Base-by-base conservation (phyloP, 2,113 vertebrate species). In the Cyprinodon brontotheroides region DNA sequence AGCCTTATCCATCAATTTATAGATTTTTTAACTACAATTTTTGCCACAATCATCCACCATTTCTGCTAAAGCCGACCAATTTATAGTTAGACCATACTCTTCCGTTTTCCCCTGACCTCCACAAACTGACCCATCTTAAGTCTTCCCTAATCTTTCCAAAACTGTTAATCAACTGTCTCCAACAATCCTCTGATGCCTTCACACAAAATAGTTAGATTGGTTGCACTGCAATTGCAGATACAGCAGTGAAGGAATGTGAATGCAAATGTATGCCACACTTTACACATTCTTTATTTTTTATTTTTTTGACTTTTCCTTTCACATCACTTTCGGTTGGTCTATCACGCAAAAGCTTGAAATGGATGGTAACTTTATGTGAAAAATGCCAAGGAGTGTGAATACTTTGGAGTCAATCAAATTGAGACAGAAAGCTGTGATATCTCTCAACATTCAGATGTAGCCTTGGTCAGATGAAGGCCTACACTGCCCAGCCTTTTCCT, bases 401-500 rank as follows among this genome's bases (percentile, higher is more conserved):
- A 57, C 17, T 57, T 57, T 5, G 7, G 41, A 7, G 14, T 15
- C 2, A 1, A 53, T 53, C 7, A 50, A 4, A 13, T 3, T 36
- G 60, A 36, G 11, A 61, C 22, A 61, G 22, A 61, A 61, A 37
- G 36, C 17, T 61, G 12, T 2, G 1, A 37, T 61, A 15, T 62
- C 15, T 15, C 14, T 77, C 39, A 75, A 39, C 69, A 14, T 80
- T 74, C 62, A 82, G 22, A 70, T 43, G 69, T 39, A 65, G 65
- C 20, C 38, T 72, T 68, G 73, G 74, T 66, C 22, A 72, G 79
- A 75, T 86, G 78, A 29, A 74, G 75, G 71, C 72, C 81, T 72
- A 78, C 65, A 71, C 67, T 78, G 79, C 74, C 83, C 75, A 79
- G 77, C 83, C 75, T 87, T 93, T 29, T 90, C 91, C 92, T 90